Evolutionary conservation across 2,888 invertebrate genomes (phyloP).

Genomic region (Stenotaenia linearis): DNA sequence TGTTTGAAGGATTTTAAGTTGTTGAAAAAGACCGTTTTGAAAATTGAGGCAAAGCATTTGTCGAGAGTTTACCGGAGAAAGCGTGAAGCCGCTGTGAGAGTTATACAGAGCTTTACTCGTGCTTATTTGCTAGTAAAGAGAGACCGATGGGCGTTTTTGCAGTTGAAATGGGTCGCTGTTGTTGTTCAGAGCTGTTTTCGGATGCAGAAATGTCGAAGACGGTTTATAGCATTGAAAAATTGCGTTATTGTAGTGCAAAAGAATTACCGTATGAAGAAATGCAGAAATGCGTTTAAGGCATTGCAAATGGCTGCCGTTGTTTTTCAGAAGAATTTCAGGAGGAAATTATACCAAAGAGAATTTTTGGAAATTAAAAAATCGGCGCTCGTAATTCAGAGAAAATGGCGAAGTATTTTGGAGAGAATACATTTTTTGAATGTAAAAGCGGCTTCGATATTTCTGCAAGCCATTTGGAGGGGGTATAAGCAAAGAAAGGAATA

Average conservation of each 20-base stretch:
- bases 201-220: neutral
- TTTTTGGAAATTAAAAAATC: constrained; percentile 35
- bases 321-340: constrained; percentile 33
- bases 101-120: neutral
- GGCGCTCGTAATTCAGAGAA: neutral
- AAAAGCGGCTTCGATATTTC: neutral
- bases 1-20: neutral
- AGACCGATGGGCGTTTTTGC: neutral
- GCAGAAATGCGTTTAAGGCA: neutral
- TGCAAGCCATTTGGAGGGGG: neutral
- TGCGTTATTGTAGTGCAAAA: neutral
- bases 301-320: neutral
- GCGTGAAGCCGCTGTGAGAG: no score
- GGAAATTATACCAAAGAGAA: constrained; percentile 6
- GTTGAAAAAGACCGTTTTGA: neutral
- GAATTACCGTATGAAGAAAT: neutral
- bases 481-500: neutral
- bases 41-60: no score
- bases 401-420: neutral
- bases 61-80: no score
- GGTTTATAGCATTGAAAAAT: neutral
- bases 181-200: neutral
- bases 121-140: neutral
- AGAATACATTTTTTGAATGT: neutral
- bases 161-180: neutral